Conservation (phyloP, 2,888 invertebrate genomes). For the Melanchra persicariae region DNA sequence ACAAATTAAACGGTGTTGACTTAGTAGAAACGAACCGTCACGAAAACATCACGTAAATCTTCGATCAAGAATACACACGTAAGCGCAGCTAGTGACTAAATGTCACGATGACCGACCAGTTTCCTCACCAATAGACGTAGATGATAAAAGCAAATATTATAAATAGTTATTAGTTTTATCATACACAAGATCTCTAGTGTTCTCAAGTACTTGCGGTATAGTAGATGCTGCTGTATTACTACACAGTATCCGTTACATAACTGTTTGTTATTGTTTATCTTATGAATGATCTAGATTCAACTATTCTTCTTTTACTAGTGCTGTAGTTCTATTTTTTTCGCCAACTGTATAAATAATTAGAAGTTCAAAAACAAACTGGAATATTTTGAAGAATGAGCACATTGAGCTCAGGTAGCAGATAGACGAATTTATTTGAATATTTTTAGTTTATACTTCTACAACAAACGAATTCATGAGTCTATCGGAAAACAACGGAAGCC, state of each 20-base stretch:
- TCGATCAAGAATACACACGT: no score
- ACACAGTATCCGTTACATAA: conserved; percentile 11
- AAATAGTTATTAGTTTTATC: conserved; percentile 6
- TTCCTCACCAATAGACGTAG: conserved; percentile 12
- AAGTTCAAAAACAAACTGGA: conserved; percentile 36
- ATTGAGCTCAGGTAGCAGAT: conserved; percentile 21
- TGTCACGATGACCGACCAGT: conserved; percentile 17
- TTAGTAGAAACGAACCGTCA: conserved; percentile 10
- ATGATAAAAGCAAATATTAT: conserved; percentile 39
- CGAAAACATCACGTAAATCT: not conserved
- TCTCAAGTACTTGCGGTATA: conserved; percentile 22
- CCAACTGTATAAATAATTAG: conserved; percentile 13
- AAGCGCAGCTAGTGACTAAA: not conserved
- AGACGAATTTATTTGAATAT: conserved; percentile 45
- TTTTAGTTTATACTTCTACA: conserved; percentile 22
- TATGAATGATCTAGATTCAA: conserved; percentile 27
- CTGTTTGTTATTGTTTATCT: conserved; percentile 20
- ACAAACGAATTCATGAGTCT: conserved; percentile 39
- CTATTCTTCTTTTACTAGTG: no score
- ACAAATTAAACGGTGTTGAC: conserved; percentile 1
- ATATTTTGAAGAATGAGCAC: conserved; percentile 38
- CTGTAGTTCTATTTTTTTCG: not conserved
- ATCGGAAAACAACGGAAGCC: conserved; percentile 15
- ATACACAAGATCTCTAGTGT: conserved; percentile 22
- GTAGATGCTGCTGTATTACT: not conserved